Conservation (phyloP, 64 coral and sea anemone genomes). For the Dendronephthya gigantea region DNA sequence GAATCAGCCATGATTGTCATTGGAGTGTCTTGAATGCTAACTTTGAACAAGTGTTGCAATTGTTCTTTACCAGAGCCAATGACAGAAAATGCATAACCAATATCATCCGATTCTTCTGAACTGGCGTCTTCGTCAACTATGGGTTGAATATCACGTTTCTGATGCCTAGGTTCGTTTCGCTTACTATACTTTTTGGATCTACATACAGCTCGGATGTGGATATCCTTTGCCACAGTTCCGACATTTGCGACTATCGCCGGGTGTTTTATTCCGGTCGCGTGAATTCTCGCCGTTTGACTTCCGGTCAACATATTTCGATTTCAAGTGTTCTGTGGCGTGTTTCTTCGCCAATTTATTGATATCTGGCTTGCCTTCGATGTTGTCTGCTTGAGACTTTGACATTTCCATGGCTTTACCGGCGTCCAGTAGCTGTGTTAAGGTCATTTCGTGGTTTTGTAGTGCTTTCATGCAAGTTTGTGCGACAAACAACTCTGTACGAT, state of each 20-base stretch:
- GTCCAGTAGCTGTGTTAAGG: conserved; percentile 27
- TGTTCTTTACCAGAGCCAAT: too few species aligned
- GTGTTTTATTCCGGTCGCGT: background rate
- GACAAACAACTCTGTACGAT: conserved; percentile 15
- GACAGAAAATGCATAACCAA: too few species aligned
- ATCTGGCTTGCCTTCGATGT: conserved; percentile 11
- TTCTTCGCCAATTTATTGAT: conserved; percentile 13
- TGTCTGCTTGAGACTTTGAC: conserved; percentile 22
- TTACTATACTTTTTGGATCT: background rate
- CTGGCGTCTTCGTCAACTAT: too few species aligned
- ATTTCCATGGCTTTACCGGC: conserved; percentile 44
- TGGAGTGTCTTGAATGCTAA: background rate
- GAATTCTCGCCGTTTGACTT: background rate
- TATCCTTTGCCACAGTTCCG: conserved; percentile 15
- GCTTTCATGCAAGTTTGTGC: conserved; percentile 42
- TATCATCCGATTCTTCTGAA: too few species aligned
- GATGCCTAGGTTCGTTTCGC: too few species aligned
- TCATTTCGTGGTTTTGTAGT: conserved; percentile 16
- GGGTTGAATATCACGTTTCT: too few species aligned
- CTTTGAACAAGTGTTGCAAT: background rate
- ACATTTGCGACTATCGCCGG: background rate
- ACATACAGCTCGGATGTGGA: conserved; percentile 4
- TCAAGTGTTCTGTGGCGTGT: too few species aligned
- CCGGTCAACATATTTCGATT: conserved; percentile 1
- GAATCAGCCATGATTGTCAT: conserved; percentile 19